Conservation (phyloP, 2,797 vertebrate genomes). For the Erethizon dorsatum region DNA sequence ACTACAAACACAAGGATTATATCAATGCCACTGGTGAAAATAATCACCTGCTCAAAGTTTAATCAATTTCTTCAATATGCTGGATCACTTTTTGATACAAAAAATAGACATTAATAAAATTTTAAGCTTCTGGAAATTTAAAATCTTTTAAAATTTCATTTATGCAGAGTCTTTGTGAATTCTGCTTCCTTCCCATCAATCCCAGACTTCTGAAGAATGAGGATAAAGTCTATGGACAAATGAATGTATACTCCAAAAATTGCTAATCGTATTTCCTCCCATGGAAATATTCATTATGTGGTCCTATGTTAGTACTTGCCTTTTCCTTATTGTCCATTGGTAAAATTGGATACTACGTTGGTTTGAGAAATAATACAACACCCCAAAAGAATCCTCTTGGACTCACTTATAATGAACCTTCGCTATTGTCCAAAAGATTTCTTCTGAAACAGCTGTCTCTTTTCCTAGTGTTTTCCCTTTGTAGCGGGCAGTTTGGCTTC, state of each 20-base stretch:
- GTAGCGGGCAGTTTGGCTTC: neutral
- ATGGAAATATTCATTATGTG: neutral
- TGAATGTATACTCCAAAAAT: neutral
- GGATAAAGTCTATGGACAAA: neutral
- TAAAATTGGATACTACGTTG: constrained; percentile 41
- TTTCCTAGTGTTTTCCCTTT: constrained; percentile 74
- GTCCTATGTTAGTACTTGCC: neutral
- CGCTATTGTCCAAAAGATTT: constrained; percentile 56
- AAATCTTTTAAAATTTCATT: neutral
- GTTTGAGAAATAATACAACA: constrained; percentile 59
- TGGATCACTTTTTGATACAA: neutral
- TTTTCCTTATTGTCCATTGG: neutral
- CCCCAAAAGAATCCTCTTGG: constrained; percentile 69
- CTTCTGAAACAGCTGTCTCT: constrained; percentile 60
- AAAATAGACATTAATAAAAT: constrained; percentile 18
- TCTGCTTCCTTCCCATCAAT: neutral
- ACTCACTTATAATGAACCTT: constrained; percentile 66
- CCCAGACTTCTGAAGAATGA: neutral
- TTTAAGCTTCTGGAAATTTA: neutral
- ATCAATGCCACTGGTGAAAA: neutral
- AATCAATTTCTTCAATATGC: neutral
- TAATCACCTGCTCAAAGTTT: neutral
- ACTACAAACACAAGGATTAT: neutral
- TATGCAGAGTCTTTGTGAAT: neutral
- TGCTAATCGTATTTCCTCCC: neutral